These are phyloP conservation scores for Microcebus tavaratra DNA, from an alignment of 2,113 vertebrate species.

Conservation along the genomic window DNA sequence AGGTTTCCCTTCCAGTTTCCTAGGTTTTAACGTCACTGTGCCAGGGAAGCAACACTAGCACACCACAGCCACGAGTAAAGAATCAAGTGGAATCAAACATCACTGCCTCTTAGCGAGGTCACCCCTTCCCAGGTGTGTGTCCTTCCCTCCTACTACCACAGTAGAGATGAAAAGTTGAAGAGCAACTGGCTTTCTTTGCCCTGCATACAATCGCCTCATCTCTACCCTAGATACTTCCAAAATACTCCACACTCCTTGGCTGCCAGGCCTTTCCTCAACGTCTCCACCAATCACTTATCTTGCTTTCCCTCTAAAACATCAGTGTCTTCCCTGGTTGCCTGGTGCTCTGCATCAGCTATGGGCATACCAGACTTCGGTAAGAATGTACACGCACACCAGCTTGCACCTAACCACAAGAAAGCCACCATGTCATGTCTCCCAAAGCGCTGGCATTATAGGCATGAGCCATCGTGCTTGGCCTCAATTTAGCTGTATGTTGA, in stretches of 20 bases:
- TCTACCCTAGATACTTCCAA: background rate
- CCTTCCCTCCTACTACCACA: background rate
- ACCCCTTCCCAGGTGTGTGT: background rate
- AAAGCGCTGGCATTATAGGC: no score
- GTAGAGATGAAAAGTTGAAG: background rate
- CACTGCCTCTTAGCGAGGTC: background rate
- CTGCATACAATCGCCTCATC: background rate
- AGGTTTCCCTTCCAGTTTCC: background rate
- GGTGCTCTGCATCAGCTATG: fast-evolving
- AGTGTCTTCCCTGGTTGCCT: background rate
- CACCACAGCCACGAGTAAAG: background rate
- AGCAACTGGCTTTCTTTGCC: background rate
- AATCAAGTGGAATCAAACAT: background rate
- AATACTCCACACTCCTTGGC: background rate
- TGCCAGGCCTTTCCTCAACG: background rate
- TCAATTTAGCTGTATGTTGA: background rate
- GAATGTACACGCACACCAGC: background rate
- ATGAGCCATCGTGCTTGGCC: no score
- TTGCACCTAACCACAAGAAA: background rate
- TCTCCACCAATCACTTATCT: background rate
- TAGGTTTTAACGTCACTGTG: background rate
- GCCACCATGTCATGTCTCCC: background rate
- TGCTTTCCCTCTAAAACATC: background rate
- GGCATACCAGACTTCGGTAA: background rate
- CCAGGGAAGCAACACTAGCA: background rate